Percentiles rank a stretch among this genome's conserved stretches.
phyloP scores from a whole-genome alignment of 2,888 invertebrate genomes.

The Autographa gamma region DNA sequence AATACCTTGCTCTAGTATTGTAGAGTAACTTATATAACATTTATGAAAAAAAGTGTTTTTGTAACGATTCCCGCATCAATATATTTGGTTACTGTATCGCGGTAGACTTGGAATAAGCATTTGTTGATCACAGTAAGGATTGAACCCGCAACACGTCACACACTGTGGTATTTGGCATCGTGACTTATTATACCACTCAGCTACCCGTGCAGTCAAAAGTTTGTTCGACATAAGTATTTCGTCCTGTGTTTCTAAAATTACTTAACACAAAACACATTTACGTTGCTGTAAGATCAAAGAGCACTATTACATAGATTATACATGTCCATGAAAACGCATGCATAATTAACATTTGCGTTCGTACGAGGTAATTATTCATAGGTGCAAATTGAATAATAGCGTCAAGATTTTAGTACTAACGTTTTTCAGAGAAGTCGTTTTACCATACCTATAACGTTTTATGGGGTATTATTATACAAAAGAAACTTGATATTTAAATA shows the following conservation, averaged over 20 bases:
- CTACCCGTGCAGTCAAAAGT: not conserved
- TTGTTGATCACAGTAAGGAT: too few species aligned
- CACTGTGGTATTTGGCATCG: too few species aligned
- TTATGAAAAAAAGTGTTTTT: too few species aligned
- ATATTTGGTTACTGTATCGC: too few species aligned
- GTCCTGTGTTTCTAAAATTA: not conserved
- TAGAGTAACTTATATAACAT: too few species aligned
- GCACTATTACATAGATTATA: constrained; percentile 1
- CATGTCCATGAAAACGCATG: constrained; percentile 5
- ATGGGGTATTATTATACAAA: too few species aligned
- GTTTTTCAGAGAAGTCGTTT: not conserved
- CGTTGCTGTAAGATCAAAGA: not conserved
- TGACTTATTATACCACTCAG: too few species aligned
- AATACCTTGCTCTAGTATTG: too few species aligned
- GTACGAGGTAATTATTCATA: not conserved
- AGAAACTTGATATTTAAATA: too few species aligned
- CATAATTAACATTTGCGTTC: constrained; percentile 5
- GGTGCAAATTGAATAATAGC: constrained; percentile 6
- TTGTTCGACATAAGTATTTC: not conserved
- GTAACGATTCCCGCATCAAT: too few species aligned
- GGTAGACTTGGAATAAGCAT: too few species aligned
- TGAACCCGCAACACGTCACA: too few species aligned
- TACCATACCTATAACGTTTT: not conserved
- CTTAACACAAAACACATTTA: not conserved
- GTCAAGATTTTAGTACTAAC: not conserved